These are phyloP conservation scores for Archips crataeganus DNA, from an alignment of 2,888 invertebrate species.

Conservation along the genomic window DNA sequence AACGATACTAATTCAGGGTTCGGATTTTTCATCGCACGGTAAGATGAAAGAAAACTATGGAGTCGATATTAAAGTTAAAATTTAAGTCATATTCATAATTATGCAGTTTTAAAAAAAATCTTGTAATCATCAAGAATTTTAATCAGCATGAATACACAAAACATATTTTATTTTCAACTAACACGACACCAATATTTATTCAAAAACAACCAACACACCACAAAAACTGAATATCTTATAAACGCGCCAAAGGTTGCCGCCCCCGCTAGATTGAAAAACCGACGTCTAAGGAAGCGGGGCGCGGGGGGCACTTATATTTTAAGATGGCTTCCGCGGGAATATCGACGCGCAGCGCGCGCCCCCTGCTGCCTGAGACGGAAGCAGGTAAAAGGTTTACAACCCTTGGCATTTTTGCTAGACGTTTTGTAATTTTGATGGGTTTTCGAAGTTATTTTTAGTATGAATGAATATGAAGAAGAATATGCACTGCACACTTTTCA, in stretches of 20 bases:
- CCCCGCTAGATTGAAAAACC: constrained; percentile 74
- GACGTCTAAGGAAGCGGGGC: constrained; percentile 74
- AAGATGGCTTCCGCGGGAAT: constrained; percentile 84
- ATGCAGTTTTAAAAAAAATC: too few species aligned
- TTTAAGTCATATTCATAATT: too few species aligned
- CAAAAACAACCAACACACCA: background rate
- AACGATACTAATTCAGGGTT: too few species aligned
- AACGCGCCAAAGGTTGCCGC: constrained; percentile 64
- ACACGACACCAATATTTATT: background rate
- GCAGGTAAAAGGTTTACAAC: constrained; percentile 64
- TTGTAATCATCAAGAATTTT: too few species aligned
- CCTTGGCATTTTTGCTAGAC: constrained; percentile 42
- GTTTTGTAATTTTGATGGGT: background rate
- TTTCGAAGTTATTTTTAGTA: background rate
- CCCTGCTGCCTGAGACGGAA: constrained; percentile 50
- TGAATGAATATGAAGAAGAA: background rate
- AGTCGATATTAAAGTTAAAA: too few species aligned
- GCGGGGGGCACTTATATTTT: constrained; percentile 77
- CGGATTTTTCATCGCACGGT: too few species aligned
- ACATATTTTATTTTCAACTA: background rate
- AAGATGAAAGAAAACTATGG: too few species aligned
- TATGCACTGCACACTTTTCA: too few species aligned
- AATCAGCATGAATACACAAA: too few species aligned
- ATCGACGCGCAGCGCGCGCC: constrained; percentile 73
- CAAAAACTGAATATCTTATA: constrained; percentile 6